Conservation (phyloP, 2,888 invertebrate species). For the Aromia moschata region DNA sequence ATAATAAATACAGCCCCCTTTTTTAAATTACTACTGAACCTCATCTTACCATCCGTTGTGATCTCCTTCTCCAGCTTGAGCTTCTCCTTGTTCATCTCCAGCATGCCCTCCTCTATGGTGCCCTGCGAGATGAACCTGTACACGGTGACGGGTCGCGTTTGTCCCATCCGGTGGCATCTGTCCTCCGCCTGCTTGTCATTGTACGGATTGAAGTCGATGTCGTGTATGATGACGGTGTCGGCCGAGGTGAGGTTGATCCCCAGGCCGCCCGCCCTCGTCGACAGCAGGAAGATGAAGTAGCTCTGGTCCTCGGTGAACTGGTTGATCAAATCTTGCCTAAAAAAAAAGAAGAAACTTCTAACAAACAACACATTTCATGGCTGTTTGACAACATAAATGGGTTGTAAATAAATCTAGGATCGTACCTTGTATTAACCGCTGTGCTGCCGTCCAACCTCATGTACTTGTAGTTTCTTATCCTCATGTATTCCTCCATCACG, state of each 20-base stretch:
- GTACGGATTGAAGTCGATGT: slow-evolving; percentile 98
- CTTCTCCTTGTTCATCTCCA: slow-evolving; percentile 89
- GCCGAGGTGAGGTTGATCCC: slow-evolving; percentile 95
- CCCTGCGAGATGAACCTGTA: slow-evolving; percentile 84
- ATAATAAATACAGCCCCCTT: too few species aligned
- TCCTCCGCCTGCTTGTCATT: slow-evolving; percentile 99
- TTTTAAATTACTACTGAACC: too few species aligned
- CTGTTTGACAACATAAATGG: too few species aligned
- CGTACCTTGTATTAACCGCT: slow-evolving; percentile 81
- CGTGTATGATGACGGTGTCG: slow-evolving; percentile 95
- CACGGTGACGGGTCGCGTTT: slow-evolving; percentile 84
- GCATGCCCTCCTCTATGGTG: slow-evolving; percentile 94
- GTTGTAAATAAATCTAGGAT: too few species aligned
- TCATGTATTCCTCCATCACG: slow-evolving; percentile 87
- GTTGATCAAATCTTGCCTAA: slow-evolving; percentile 90
- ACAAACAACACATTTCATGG: too few species aligned
- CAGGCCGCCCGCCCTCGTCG: slow-evolving; percentile 94
- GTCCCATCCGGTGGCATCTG: slow-evolving; percentile 81
- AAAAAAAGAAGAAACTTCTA: slow-evolving; percentile 39
- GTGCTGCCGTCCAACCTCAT: slow-evolving; percentile 91
- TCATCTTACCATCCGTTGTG: slow-evolving; percentile 64
- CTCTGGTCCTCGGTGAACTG: slow-evolving; percentile 80
- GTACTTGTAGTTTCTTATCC: slow-evolving; percentile 76
- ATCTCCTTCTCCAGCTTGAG: slow-evolving; percentile 91
- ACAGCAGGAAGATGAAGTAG: slow-evolving; percentile 90